Percentiles rank a stretch among this genome's conserved stretches.
Conservation (phyloP, 2,113 vertebrate species). For the Prietella phreatophila region DNA sequence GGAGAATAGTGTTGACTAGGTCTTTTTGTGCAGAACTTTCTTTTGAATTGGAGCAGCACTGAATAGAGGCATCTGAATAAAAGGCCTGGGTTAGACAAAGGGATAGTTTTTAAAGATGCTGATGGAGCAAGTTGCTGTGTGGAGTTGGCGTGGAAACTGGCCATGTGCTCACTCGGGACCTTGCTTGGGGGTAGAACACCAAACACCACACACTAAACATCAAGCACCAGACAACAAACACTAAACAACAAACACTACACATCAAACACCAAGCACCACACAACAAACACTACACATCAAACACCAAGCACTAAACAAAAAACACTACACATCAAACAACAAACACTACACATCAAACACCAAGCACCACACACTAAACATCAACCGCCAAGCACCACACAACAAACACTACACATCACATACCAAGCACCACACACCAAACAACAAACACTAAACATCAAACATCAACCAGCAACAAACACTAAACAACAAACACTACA, state of each 20-base stretch:
- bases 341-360: too few relatives aligned
- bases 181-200: not conserved
- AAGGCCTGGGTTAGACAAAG: conserved; percentile 50
- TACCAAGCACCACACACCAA: too few relatives aligned
- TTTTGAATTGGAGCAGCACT: conserved; percentile 49
- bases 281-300: too few relatives aligned
- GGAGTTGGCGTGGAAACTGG: conserved; percentile 41
- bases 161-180: conserved; percentile 22
- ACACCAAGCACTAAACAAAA: too few relatives aligned
- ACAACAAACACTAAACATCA: too few relatives aligned
- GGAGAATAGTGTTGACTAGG: conserved; percentile 44
- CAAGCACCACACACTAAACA: too few relatives aligned
- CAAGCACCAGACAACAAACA: not conserved
- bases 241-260: not conserved
- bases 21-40: conserved; percentile 51
- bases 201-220: not conserved
- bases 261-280: not conserved
- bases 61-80: conserved; percentile 50
- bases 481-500: too few relatives aligned
- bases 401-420: too few relatives aligned
- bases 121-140: conserved; percentile 43
- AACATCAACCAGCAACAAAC: too few relatives aligned
- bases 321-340: too few relatives aligned
- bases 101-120: conserved; percentile 53
- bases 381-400: too few relatives aligned